Conservation (phyloP, 2,797 vertebrate genomes). For the Eospalax fontanierii region DNA sequence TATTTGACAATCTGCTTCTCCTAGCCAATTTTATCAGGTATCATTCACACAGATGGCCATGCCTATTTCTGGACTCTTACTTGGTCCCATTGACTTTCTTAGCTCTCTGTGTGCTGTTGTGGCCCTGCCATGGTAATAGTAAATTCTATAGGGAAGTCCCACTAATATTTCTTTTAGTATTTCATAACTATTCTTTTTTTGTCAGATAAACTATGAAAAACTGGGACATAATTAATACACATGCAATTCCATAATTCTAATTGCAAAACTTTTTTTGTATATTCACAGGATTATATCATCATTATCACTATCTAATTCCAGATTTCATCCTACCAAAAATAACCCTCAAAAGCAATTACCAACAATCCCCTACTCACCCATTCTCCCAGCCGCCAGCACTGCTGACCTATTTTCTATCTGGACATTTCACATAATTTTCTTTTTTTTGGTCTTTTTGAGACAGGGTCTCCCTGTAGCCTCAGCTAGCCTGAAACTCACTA, state of each 20-base stretch:
- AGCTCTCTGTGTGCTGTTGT: neutral
- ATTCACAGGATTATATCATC: neutral
- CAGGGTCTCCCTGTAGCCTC: too few relatives aligned
- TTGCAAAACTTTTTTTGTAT: neutral
- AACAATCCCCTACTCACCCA: neutral
- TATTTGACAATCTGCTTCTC: neutral
- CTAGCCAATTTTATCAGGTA: neutral
- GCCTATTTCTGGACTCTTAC: neutral
- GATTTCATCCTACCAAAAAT: slow-evolving; percentile 32
- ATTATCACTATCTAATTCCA: neutral
- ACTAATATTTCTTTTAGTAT: neutral
- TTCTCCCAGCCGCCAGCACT: neutral
- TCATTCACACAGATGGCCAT: neutral
- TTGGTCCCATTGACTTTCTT: neutral
- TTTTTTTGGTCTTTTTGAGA: too few relatives aligned
- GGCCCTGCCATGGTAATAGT: neutral
- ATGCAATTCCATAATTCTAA: neutral
- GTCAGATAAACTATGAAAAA: slow-evolving; percentile 12
- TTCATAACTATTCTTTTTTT: neutral
- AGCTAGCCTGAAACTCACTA: too few relatives aligned
- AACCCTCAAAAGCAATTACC: neutral
- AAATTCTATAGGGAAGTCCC: slow-evolving; percentile 14
- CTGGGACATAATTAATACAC: neutral
- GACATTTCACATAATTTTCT: neutral
- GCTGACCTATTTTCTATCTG: neutral